Evolutionary conservation across 2,888 invertebrate genomes (phyloP).

Genomic region (Drosophila multiciliata): DNA sequence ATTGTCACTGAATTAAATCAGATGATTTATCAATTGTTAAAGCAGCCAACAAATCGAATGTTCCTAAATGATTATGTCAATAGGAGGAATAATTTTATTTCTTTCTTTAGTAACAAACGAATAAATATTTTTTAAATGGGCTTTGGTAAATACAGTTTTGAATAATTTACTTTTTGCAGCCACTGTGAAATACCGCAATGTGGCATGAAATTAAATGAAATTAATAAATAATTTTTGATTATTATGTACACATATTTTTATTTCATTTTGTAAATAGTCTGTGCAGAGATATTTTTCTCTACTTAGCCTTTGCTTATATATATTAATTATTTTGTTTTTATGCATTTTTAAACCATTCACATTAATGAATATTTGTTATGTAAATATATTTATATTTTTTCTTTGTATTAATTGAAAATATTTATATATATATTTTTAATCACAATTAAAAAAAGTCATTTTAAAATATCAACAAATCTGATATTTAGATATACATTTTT

Average conservation of each 20-base stretch:
- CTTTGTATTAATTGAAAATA: no score
- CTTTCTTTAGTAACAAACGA: constrained; percentile 1
- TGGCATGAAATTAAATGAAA: not conserved
- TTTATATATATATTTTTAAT: no score
- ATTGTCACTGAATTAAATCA: constrained; percentile 44
- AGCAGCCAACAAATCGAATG: constrained; percentile 31
- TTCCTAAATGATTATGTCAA: constrained; percentile 61
- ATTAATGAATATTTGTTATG: not conserved
- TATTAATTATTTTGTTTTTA: not conserved
- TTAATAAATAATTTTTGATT: not conserved
- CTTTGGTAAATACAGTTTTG: not conserved
- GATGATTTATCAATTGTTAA: constrained; percentile 30
- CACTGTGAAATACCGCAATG: not conserved
- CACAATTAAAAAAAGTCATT: no score
- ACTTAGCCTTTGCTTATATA: not conserved
- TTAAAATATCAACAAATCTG: no score
- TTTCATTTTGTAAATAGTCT: not conserved
- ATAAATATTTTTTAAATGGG: constrained; percentile 7
- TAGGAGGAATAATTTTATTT: not conserved
- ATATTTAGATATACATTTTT: not conserved
- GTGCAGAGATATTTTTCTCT: not conserved
- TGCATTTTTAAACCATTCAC: not conserved
- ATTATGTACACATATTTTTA: not conserved
- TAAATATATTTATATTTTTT: no score
- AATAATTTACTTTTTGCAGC: constrained; percentile 7